Conservation (phyloP, 37 sponge, comb jelly and placozoan genomes). For the Crambe crambe region DNA sequence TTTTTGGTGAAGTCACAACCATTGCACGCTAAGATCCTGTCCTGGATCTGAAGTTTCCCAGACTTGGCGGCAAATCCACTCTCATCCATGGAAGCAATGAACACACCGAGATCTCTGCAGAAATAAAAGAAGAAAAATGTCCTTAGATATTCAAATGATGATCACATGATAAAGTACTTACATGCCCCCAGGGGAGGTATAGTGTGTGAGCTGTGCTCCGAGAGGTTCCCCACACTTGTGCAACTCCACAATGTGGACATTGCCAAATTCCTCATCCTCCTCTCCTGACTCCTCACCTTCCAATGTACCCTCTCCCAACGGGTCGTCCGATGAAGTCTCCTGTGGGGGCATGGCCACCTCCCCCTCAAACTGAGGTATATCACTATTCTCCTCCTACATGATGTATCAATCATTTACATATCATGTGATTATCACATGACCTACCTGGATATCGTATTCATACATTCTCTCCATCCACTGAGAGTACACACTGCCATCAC, state of each 20-base stretch:
- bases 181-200: constrained; percentile 47
- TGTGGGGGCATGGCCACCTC: background rate
- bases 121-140: background rate
- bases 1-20: constrained; percentile 71
- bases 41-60: constrained; percentile 41
- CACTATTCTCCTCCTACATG: constrained; percentile 13
- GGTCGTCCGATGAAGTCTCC: background rate
- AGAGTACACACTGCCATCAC: constrained; percentile 53
- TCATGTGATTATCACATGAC: constrained; percentile 12
- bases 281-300: constrained; percentile 15
- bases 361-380: constrained; percentile 39
- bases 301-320: background rate
- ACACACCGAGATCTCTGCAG: constrained; percentile 71
- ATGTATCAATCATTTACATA: background rate
- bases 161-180: constrained; percentile 10
- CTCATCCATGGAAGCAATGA: constrained; percentile 51
- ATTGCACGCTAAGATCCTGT: constrained; percentile 78
- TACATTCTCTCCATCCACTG: constrained; percentile 56
- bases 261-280: constrained; percentile 56
- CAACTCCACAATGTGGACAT: constrained; percentile 61
- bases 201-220: constrained; percentile 48
- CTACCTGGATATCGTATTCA: constrained; percentile 27
- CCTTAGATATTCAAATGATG: background rate
- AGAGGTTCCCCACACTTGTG: constrained; percentile 42
- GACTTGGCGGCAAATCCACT: constrained; percentile 55